A percentile compares a stretch with the other conserved stretches of the same genome.
Evolutionary conservation across 2,113 vertebrate genomes (phyloP).

Genomic region (Argyrosomus japonicus): DNA sequence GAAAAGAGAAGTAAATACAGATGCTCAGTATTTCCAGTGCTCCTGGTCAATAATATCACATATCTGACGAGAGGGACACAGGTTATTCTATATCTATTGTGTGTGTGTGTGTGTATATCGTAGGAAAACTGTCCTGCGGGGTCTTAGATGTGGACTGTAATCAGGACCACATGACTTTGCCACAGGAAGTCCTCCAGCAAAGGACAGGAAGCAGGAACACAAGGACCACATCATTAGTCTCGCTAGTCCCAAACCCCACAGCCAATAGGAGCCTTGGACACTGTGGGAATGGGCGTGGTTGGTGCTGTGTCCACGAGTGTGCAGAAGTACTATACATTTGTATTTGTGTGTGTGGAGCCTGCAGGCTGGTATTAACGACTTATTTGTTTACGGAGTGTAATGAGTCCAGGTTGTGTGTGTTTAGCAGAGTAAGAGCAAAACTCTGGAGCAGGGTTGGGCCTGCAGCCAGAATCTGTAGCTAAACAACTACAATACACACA

Average conservation of each 20-base stretch:
- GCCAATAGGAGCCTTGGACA: conserved; percentile 68
- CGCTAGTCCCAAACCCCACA: conserved; percentile 62
- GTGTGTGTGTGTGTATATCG: conserved; percentile 60
- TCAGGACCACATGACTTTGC: conserved; percentile 92
- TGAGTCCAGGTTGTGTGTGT: conserved; percentile 78
- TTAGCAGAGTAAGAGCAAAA: conserved; percentile 63
- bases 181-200: conserved; percentile 90
- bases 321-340: conserved; percentile 47
- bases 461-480: conserved; percentile 50
- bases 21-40: conserved; percentile 75
- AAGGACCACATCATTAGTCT: conserved; percentile 81
- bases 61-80: conserved; percentile 86
- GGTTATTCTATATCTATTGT: conserved; percentile 83
- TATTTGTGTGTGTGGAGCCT: conserved; percentile 60
- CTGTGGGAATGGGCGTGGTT: conserved; percentile 70
- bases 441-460: conserved; percentile 59
- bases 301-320: conserved; percentile 45
- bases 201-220: conserved; percentile 85
- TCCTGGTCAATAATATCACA: conserved; percentile 89
- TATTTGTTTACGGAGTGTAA: conserved; percentile 81
- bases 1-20: conserved; percentile 68
- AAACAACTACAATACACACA: conserved; percentile 42
- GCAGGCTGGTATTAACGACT: conserved; percentile 78
- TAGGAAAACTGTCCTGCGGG: conserved; percentile 69
- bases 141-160: conserved; percentile 91